Conservation (phyloP, 1,140 invertebrate species). For the Apis florea region DNA sequence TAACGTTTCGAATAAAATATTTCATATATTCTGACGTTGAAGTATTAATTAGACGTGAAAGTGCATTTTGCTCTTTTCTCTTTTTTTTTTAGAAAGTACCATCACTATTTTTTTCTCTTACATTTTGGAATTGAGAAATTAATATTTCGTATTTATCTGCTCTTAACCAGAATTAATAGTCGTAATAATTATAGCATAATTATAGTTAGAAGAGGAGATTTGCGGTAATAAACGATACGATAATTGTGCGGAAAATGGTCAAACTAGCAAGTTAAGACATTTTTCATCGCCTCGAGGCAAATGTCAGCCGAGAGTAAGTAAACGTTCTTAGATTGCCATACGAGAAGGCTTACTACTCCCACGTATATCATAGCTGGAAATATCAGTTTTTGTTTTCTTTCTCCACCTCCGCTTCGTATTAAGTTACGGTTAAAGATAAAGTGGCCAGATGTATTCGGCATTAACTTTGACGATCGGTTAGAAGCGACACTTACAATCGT, state of each 20-base stretch:
- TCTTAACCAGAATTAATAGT: too few species aligned
- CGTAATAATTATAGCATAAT: too few species aligned
- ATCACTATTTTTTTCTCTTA: too few species aligned
- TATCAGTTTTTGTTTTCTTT: slow-evolving; percentile 44
- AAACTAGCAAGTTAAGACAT: background rate
- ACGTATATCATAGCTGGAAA: background rate
- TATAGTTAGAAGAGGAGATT: background rate
- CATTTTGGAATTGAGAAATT: too few species aligned
- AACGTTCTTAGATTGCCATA: background rate
- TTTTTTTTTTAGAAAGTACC: too few species aligned
- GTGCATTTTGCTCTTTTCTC: background rate
- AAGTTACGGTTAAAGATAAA: slow-evolving; percentile 44
- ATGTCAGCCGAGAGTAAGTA: slow-evolving; percentile 12
- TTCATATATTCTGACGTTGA: background rate
- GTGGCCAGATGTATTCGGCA: slow-evolving; percentile 9
- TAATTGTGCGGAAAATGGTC: background rate
- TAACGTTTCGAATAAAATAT: background rate
- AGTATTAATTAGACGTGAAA: too few species aligned
- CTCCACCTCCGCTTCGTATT: slow-evolving; percentile 27
- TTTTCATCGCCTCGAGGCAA: slow-evolving; percentile 1
- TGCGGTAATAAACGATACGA: background rate
- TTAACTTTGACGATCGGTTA: background rate
- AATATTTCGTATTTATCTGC: too few species aligned
- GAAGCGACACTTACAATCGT: background rate
- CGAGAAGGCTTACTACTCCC: background rate